These are phyloP conservation scores for Eleutherodactylus coqui DNA, from an alignment of 2,797 vertebrate genomes.

Conservation along the genomic window DNA sequence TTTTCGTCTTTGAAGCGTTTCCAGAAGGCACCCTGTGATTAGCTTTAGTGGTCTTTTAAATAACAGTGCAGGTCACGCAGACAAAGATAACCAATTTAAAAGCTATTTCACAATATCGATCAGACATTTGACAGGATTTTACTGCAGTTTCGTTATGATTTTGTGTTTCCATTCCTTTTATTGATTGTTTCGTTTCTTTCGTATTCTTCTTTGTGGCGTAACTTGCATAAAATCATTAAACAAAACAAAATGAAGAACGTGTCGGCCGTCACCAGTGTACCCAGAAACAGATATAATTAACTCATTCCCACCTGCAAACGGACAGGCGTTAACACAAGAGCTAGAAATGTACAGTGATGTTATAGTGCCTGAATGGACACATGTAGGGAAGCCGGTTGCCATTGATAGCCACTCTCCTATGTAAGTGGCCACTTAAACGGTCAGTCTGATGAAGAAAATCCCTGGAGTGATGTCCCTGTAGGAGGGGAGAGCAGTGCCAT, in stretches of 20 bases:
- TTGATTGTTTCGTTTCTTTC: not conserved
- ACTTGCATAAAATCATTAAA: conserved; percentile 18
- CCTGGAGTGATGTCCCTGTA: no score
- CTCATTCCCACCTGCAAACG: not conserved
- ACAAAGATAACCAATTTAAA: conserved; percentile 22
- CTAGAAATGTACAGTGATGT: not conserved
- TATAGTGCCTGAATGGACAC: no score
- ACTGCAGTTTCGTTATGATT: conserved; percentile 14
- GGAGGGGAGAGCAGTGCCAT: no score
- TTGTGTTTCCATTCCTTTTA: conserved; percentile 19
- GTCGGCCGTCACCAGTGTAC: not conserved
- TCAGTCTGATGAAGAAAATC: no score
- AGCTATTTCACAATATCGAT: conserved; percentile 22
- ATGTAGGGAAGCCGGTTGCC: no score
- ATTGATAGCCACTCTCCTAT: no score
- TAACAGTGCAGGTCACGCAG: conserved; percentile 20
- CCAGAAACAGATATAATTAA: not conserved
- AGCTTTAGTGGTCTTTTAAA: conserved; percentile 4
- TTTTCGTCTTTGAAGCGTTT: not conserved
- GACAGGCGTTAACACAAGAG: not conserved
- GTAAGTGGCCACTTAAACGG: no score
- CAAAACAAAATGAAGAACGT: not conserved
- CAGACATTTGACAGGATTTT: conserved; percentile 1
- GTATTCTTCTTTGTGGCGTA: not conserved
- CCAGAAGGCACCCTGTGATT: not conserved